Conservation (phyloP, 2,113 vertebrate species). For the Burhinus bistriatus region DNA sequence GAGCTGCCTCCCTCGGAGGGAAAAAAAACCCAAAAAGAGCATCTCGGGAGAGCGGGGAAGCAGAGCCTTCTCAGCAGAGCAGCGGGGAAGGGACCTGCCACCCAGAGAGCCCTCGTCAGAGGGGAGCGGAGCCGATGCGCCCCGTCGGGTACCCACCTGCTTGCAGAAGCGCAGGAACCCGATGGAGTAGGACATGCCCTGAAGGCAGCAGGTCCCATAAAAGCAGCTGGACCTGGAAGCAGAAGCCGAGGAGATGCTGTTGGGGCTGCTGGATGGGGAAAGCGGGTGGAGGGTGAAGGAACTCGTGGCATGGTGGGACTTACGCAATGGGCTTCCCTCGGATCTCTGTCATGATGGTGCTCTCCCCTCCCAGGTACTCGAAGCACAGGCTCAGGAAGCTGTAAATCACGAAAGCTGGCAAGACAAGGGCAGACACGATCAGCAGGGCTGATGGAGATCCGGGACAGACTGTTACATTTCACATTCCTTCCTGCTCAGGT, state of each 20-base stretch:
- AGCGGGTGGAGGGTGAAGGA: neutral
- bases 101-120: neutral
- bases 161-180: slow-evolving; percentile 97
- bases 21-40: neutral
- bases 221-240: slow-evolving; percentile 86
- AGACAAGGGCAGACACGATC: neutral
- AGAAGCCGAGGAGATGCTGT: neutral
- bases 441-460: neutral
- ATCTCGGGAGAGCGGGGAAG: neutral
- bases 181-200: slow-evolving; percentile 90
- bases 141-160: slow-evolving; percentile 75
- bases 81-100: neutral
- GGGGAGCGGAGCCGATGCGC: rapidly evolving
- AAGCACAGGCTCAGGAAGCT: slow-evolving; percentile 97
- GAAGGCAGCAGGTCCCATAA: slow-evolving; percentile 92
- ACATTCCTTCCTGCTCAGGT: neutral
- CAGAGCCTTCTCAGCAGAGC: neutral
- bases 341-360: slow-evolving; percentile 95
- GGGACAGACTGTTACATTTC: neutral
- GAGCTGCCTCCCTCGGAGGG: neutral
- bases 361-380: slow-evolving; percentile 95
- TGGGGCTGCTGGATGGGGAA: neutral
- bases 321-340: slow-evolving; percentile 90
- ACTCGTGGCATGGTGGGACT: slow-evolving; percentile 17
- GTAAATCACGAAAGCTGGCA: slow-evolving; percentile 95